phyloP scores from a whole-genome alignment of 37 sponge, comb jelly and placozoan species.

The Bolinopsis microptera region DNA sequence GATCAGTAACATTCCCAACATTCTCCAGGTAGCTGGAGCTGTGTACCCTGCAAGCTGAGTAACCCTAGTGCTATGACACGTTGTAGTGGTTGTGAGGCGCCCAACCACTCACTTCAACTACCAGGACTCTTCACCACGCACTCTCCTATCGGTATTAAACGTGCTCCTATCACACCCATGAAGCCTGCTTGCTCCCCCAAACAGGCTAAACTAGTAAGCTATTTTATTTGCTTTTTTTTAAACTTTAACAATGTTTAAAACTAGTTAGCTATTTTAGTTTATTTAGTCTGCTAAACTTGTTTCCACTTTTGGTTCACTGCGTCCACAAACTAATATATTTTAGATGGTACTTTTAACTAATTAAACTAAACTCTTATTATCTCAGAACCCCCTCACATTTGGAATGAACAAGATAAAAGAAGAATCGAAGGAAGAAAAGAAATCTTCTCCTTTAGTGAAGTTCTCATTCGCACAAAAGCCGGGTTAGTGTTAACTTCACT shows the following conservation, averaged over 20 bases:
- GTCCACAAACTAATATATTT: too few species aligned
- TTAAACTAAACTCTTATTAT: too few species aligned
- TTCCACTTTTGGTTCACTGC: too few species aligned
- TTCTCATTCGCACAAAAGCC: background rate
- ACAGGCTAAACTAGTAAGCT: background rate
- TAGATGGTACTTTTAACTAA: too few species aligned
- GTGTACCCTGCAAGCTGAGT: conserved; percentile 46
- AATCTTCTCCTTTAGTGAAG: background rate
- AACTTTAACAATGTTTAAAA: too few species aligned
- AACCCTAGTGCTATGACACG: conserved; percentile 57
- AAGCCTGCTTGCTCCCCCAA: conserved; percentile 40
- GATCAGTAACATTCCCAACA: too few species aligned
- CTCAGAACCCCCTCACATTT: background rate
- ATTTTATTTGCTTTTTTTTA: background rate
- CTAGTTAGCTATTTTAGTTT: too few species aligned
- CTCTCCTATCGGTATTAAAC: conserved; percentile 52
- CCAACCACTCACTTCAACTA: background rate
- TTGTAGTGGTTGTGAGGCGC: conserved; percentile 65
- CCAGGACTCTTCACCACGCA: background rate
- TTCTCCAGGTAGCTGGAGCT: conserved; percentile 58
- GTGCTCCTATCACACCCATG: conserved; percentile 66
- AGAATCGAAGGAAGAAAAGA: background rate
- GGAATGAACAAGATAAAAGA: background rate
- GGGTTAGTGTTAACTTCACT: too few species aligned
- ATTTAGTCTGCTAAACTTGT: too few species aligned